Conservation (phyloP, 2,888 invertebrate species). For the Leistus spinibarbis region DNA sequence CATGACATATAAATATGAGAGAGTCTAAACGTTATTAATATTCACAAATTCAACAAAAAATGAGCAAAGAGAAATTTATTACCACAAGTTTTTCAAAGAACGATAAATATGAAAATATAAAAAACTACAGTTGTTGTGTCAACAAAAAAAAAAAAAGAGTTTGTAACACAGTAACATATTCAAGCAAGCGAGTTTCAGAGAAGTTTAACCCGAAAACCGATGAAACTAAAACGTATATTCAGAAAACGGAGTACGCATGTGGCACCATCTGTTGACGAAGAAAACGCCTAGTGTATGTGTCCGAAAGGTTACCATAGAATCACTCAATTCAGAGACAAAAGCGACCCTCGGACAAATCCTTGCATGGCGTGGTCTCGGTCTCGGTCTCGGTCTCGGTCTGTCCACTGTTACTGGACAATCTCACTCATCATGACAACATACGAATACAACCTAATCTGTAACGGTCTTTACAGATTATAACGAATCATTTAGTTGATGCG, state of each 20-base stretch:
- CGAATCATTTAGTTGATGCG: slow-evolving; percentile 58
- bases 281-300: slow-evolving; percentile 1
- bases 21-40: too few species aligned
- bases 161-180: neutral
- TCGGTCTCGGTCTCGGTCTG: neutral
- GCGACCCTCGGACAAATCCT: slow-evolving; percentile 27
- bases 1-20: too few species aligned
- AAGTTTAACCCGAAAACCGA: neutral
- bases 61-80: neutral
- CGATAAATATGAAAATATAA: neutral
- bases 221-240: slow-evolving; percentile 21
- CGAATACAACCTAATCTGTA: slow-evolving; percentile 31
- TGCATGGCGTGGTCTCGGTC: neutral
- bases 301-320: slow-evolving; percentile 40
- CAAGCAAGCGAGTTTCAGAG: neutral
- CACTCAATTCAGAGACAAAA: slow-evolving; percentile 46
- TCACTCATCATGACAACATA: slow-evolving; percentile 18
- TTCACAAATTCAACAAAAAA: neutral
- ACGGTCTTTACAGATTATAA: slow-evolving; percentile 51
- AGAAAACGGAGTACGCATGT: slow-evolving; percentile 3
- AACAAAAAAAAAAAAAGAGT: neutral
- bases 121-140: neutral
- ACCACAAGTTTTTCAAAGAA: neutral
- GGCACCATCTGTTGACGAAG: slow-evolving; percentile 18
- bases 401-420: neutral